A percentile compares a stretch with the other conserved stretches of the same genome.
Conservation (phyloP, 2,888 invertebrate genomes). For the Standfussiana lucernea region DNA sequence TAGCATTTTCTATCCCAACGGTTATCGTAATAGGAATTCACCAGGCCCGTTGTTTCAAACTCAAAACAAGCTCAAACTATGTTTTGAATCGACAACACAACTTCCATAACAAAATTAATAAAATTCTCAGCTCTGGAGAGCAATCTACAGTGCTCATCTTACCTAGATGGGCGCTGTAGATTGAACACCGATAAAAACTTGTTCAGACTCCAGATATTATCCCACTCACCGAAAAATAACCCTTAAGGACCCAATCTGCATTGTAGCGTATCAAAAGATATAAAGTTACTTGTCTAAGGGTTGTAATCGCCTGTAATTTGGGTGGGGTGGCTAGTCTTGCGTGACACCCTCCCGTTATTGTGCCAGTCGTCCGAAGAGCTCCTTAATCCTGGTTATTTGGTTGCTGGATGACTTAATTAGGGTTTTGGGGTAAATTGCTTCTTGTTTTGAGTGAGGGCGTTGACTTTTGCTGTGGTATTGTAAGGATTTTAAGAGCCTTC, state of each 20-base stretch:
- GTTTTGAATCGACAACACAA: slow-evolving; percentile 19
- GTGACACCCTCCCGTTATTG: slow-evolving; percentile 49
- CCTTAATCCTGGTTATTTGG: slow-evolving; percentile 61
- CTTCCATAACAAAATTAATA: slow-evolving; percentile 22
- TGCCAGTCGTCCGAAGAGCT: slow-evolving; percentile 50
- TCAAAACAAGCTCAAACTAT: slow-evolving; percentile 12
- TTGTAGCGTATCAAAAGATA: slow-evolving; percentile 55
- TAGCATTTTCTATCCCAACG: background rate
- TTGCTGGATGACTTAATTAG: slow-evolving; percentile 58
- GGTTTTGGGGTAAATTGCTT: slow-evolving; percentile 23
- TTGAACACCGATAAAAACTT: slow-evolving; percentile 34
- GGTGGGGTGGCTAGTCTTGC: slow-evolving; percentile 56
- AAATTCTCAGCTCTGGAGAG: slow-evolving; percentile 11
- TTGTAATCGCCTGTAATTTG: slow-evolving; percentile 59
- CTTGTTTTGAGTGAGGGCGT: slow-evolving; percentile 19
- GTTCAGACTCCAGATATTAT: slow-evolving; percentile 29
- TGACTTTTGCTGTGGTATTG: slow-evolving; percentile 12
- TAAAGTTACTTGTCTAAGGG: slow-evolving; percentile 45
- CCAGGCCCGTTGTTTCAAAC: slow-evolving; percentile 19
- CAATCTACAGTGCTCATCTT: slow-evolving; percentile 13
- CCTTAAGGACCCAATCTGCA: slow-evolving; percentile 49
- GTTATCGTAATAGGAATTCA: slow-evolving; percentile 1
- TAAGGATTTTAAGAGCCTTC: background rate
- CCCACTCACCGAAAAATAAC: slow-evolving; percentile 33
- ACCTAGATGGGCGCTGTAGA: no score